Conservation (phyloP, 2,113 vertebrate species). For the Chloropsis cyanopogon region DNA sequence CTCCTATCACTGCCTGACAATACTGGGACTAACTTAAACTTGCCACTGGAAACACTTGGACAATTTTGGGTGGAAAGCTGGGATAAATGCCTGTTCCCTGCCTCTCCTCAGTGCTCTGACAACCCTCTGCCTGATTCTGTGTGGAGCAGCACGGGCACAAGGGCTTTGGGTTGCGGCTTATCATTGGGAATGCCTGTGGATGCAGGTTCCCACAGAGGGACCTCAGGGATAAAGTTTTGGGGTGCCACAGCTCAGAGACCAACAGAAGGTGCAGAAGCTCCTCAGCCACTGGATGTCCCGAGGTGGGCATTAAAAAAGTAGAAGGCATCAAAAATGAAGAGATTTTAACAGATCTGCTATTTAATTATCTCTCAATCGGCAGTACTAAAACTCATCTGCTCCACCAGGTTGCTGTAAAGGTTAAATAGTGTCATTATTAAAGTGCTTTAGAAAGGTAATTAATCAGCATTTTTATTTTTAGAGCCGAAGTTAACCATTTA, state of each 20-base stretch:
- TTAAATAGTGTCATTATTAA: constrained; percentile 38
- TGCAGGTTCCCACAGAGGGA: neutral
- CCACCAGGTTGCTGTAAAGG: constrained; percentile 3
- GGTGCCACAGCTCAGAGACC: neutral
- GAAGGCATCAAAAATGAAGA: neutral
- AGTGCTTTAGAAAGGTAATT: constrained; percentile 25
- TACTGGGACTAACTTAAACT: neutral
- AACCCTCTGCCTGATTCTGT: neutral
- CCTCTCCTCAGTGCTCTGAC: neutral
- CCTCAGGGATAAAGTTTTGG: neutral
- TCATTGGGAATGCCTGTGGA: neutral
- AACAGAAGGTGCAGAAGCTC: neutral
- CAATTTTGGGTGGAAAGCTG: neutral
- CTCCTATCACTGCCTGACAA: neutral
- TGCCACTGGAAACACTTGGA: neutral
- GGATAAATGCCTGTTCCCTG: neutral
- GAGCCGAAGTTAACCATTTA: neutral
- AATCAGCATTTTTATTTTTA: constrained; percentile 49
- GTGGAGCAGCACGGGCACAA: rapidly evolving
- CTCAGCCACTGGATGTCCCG: neutral
- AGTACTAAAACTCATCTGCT: constrained; percentile 11
- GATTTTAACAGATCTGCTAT: neutral
- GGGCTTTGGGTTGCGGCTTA: neutral
- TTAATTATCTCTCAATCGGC: constrained; percentile 24
- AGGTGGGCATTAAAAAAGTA: neutral